phyloP scores from a whole-genome alignment of 2,888 invertebrate genomes.

The Sinhomidia bicolor region DNA sequence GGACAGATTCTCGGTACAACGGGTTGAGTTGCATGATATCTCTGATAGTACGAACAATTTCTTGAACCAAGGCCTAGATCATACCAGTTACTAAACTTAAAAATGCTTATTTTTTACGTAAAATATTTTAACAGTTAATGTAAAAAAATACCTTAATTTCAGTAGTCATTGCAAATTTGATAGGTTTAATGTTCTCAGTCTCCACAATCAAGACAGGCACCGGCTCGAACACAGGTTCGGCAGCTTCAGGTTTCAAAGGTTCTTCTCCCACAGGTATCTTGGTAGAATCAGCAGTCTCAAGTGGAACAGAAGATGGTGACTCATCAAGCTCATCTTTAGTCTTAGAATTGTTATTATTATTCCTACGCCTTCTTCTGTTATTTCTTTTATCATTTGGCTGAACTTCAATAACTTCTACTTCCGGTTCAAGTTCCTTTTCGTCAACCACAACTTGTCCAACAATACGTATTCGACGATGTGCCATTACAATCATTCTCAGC shows the following conservation, averaged over 20 bases:
- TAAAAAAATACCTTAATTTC: conserved; percentile 89
- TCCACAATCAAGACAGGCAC: conserved; percentile 92
- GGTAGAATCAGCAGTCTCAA: conserved; percentile 55
- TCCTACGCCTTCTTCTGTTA: conserved; percentile 76
- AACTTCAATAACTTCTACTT: conserved; percentile 83
- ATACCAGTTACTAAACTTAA: too few species aligned
- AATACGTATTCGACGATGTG: conserved; percentile 93
- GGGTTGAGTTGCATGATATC: conserved; percentile 99
- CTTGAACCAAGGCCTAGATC: conserved; percentile 92
- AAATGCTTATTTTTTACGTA: too few species aligned
- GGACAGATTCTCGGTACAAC: conserved; percentile 97
- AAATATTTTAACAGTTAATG: background rate
- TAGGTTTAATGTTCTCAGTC: conserved; percentile 94
- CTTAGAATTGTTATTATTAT: conserved; percentile 73
- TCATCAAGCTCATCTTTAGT: conserved; percentile 19
- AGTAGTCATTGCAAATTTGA: conserved; percentile 94
- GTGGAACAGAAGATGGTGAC: background rate
- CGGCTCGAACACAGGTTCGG: conserved; percentile 74
- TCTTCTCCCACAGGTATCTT: conserved; percentile 45
- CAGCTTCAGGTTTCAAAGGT: conserved; percentile 62
- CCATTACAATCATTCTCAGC: conserved; percentile 95
- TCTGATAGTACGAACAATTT: conserved; percentile 97
- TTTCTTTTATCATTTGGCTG: conserved; percentile 78
- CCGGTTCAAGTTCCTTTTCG: conserved; percentile 69
- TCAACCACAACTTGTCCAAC: conserved; percentile 91